Percentiles rank a stretch among this genome's conserved stretches.
Evolutionary conservation across 2,113 vertebrate species (phyloP).

Genomic region (Chloropsis cyanopogon): DNA sequence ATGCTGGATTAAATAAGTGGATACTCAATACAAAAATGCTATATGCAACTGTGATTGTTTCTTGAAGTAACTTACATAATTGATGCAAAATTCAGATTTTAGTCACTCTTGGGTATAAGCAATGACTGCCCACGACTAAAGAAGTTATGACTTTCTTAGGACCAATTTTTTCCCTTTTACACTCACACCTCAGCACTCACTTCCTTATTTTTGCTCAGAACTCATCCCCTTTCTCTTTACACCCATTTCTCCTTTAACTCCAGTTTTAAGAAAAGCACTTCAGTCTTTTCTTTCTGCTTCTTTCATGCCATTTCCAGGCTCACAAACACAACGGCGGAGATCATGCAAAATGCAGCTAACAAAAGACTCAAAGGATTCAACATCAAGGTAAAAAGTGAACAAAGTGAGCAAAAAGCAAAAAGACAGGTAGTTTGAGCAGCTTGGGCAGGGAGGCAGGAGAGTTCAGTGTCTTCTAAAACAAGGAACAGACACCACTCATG

Average conservation of each 20-base stretch:
- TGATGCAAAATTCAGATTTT: not conserved
- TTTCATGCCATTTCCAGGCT: not conserved
- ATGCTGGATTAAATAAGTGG: not conserved
- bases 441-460: not conserved
- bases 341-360: not conserved
- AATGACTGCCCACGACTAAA: not conserved
- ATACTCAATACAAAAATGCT: not conserved
- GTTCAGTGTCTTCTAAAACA: not conserved
- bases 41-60: not conserved
- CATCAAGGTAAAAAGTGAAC: slow-evolving; percentile 12
- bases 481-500: not conserved
- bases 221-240: not conserved
- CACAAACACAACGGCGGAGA: not conserved
- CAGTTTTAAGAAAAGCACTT: not conserved
- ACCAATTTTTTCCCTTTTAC: not conserved
- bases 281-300: not conserved
- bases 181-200: not conserved
- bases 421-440: not conserved
- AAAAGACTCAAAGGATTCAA: not conserved
- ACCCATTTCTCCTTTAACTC: not conserved
- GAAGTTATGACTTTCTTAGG: not conserved
- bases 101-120: not conserved
- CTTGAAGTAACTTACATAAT: not conserved
- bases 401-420: not conserved
- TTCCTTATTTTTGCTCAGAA: not conserved